Conservation (phyloP, 2,888 invertebrate species). For the Drosophila subquinaria region DNA sequence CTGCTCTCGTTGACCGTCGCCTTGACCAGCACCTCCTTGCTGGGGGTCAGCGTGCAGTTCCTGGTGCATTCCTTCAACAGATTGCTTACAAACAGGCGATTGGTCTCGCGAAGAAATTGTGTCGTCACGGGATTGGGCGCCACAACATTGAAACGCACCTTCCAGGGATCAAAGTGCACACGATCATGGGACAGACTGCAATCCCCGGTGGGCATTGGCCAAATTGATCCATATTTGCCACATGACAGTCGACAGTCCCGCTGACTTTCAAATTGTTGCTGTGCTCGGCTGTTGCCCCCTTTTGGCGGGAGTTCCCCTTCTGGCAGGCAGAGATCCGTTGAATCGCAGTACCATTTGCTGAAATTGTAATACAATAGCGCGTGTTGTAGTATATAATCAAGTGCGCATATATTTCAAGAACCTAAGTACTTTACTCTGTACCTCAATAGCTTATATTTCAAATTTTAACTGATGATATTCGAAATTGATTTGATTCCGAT, state of each 20-base stretch:
- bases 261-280: constrained; percentile 85
- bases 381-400: background rate
- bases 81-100: constrained; percentile 87
- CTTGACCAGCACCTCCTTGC: constrained; percentile 87
- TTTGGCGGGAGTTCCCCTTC: constrained; percentile 46
- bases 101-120: constrained; percentile 87
- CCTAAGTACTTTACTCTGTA: background rate
- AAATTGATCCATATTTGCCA: constrained; percentile 89
- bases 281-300: constrained; percentile 1
- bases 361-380: background rate
- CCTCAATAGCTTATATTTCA: background rate
- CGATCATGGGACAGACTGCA: constrained; percentile 84
- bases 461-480: background rate
- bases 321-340: constrained; percentile 69
- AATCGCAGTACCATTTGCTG: constrained; percentile 74
- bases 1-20: constrained; percentile 87
- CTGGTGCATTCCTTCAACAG: constrained; percentile 88
- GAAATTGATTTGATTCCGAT: background rate
- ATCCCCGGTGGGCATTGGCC: constrained; percentile 89
- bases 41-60: constrained; percentile 86
- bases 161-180: constrained; percentile 87
- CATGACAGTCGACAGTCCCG: constrained; percentile 90
- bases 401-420: background rate
- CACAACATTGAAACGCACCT: constrained; percentile 86
- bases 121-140: constrained; percentile 86